Evolutionary conservation across 23 tunicate genomes (phyloP), one percentile per base, ranked within the genome.

Genomic region (Halocynthia roretzi): DNA sequence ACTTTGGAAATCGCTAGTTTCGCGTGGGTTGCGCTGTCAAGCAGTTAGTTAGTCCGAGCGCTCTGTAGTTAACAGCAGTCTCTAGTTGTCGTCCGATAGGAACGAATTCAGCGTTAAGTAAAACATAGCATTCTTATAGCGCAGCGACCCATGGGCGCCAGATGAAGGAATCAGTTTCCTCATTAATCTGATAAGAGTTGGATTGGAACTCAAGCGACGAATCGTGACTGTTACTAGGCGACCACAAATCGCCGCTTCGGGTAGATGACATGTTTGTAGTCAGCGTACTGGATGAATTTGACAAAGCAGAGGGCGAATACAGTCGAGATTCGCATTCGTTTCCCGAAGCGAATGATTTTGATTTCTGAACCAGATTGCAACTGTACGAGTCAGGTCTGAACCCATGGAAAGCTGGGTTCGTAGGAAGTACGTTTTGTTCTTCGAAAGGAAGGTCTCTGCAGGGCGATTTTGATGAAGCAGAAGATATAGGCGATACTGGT

Each of bases 401-500:
- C 19, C 9, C 48, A 6, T 15, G 48, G 70, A 65, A 65, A 65
- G 10, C 70, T 65, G 70, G 44, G 44, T 31, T 31, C 44, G 44
- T 31, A 31, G 44, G 31, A 58, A n/a, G 17, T 10, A 65, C 19
- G 9, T 65, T 48, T 48, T 20, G 31, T 15, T 65, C 70, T 14
- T 74, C 78, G 10, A 56, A 20, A 17, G 62, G 56, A 10, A 64
- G 56, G 18, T 50, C 49, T 12, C 80, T 56, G 48, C 52, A 18
- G 61, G 75, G 73, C 8, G 89, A 84, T 44, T 82, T 19, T 18
- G 83, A 55, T 8, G 83, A 78, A 6, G 77, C 68, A 6, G 75
- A 52, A 7, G 85, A 81, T 51, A 84, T 78, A 6, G 89, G 89
- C 5, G 89, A 84, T 15, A 77, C 75, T 6, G 89, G 83, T 18